Conservation (phyloP, 1,140 invertebrate species). For the Papilio glaucus region DNA sequence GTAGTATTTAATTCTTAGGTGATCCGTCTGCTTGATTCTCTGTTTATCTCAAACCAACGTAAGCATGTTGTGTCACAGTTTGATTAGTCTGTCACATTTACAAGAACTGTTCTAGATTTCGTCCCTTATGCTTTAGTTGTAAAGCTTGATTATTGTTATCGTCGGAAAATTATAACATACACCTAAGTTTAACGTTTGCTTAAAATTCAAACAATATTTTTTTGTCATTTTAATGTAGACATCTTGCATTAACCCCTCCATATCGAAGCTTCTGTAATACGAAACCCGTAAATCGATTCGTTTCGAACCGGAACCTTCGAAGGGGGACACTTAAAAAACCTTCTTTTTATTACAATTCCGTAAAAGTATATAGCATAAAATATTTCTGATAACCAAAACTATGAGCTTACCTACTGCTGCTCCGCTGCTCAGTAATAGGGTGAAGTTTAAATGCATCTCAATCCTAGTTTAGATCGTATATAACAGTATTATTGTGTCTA, state of each 20-base stretch:
- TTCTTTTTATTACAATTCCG: conserved; percentile 55
- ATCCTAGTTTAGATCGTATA: no score
- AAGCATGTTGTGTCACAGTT: no score
- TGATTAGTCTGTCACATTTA: no score
- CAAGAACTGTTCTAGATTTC: no score
- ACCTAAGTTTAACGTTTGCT: no score
- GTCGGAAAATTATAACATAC: no score
- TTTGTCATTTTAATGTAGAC: neutral
- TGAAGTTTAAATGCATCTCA: no score
- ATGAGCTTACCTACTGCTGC: no score
- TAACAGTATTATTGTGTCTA: no score
- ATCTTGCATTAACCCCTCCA: conserved; percentile 55
- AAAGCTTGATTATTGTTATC: no score
- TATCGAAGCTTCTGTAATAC: conserved; percentile 74
- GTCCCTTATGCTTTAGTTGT: no score
- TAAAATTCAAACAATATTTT: neutral
- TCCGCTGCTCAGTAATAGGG: no score
- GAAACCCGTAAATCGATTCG: conserved; percentile 77
- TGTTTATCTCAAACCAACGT: neutral
- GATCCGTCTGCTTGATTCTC: neutral
- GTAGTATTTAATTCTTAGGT: neutral
- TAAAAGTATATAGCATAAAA: neutral
- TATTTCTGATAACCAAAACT: neutral
- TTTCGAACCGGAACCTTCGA: conserved; percentile 54
- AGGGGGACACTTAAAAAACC: conserved; percentile 66